These are phyloP conservation scores for Hyperopisus bebe DNA, from an alignment of 2,113 vertebrate genomes.

Conservation along the genomic window DNA sequence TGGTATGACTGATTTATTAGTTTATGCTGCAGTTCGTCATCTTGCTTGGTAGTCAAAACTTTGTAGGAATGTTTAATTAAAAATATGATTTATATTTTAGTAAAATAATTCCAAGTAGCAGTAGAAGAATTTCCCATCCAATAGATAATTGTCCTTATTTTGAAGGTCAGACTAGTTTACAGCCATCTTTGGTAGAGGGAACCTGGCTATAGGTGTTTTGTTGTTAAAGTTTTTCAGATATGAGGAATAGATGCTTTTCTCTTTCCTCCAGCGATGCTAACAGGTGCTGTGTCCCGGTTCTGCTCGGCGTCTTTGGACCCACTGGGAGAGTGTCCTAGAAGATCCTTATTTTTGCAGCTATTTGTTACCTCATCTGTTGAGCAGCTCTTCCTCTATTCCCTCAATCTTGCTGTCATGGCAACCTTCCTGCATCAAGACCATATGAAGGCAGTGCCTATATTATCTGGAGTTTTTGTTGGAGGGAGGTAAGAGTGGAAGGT, in stretches of 20 bases:
- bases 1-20: not conserved
- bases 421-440: conserved; percentile 53
- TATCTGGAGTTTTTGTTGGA: conserved; percentile 54
- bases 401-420: conserved; percentile 58
- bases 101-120: not conserved
- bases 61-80: not conserved
- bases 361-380: conserved; percentile 53
- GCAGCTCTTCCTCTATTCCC: conserved; percentile 54
- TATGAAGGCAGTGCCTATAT: conserved; percentile 56
- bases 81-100: not conserved
- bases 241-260: not conserved
- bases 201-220: not conserved
- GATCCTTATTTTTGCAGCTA: conserved; percentile 45
- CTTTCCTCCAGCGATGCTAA: conserved; percentile 49
- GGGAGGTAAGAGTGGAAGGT: conserved; percentile 53
- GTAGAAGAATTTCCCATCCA: not conserved
- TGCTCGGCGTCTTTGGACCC: conserved; percentile 48
- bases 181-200: not conserved
- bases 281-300: conserved; percentile 49
- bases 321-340: conserved; percentile 32
- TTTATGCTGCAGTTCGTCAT: not conserved
- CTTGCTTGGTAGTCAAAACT: not conserved
- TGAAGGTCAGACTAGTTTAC: not conserved
- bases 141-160: not conserved
- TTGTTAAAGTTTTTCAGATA: not conserved